Percentiles rank a stretch among this genome's conserved stretches.
Evolutionary conservation across 2,888 invertebrate genomes (phyloP).

Genomic region (Plebejus anna): DNA sequence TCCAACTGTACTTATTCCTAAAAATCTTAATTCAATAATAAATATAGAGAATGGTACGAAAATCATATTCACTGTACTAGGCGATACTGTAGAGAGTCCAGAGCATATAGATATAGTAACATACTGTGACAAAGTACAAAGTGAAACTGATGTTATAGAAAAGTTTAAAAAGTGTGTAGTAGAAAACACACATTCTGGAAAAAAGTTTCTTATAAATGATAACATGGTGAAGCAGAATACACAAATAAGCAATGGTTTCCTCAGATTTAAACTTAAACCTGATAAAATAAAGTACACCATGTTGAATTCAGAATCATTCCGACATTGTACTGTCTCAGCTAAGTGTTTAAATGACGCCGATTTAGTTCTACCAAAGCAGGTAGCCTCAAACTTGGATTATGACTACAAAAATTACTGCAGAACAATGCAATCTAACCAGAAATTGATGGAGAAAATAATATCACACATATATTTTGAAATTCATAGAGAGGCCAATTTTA

Average conservation of each 20-base stretch:
- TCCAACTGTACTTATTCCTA: conserved; percentile 75
- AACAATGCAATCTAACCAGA: conserved; percentile 73
- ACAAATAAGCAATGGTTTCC: conserved; percentile 56
- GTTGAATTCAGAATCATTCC: conserved; percentile 73
- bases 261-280: conserved; percentile 69
- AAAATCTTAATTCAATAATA: conserved; percentile 75
- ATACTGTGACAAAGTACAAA: conserved; percentile 57
- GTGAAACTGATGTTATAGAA: conserved; percentile 60
- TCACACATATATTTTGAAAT: conserved; percentile 66
- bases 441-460: conserved; percentile 55
- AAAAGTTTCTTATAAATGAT: conserved; percentile 78
- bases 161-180: conserved; percentile 76
- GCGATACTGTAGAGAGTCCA: conserved; percentile 56
- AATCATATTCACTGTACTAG: conserved; percentile 71
- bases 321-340: conserved; percentile 70
- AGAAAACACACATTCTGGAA: conserved; percentile 66
- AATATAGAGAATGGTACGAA: conserved; percentile 78
- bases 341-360: conserved; percentile 58
- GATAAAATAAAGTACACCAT: conserved; percentile 69
- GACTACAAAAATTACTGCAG: conserved; percentile 69
- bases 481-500: conserved; percentile 64
- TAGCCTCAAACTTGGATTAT: conserved; percentile 54
- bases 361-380: conserved; percentile 49
- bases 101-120: conserved; percentile 75
- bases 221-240: conserved; percentile 68